Conservation (phyloP, 35 echinoderm and acorn worm genomes). For the Anneissia japonica region DNA sequence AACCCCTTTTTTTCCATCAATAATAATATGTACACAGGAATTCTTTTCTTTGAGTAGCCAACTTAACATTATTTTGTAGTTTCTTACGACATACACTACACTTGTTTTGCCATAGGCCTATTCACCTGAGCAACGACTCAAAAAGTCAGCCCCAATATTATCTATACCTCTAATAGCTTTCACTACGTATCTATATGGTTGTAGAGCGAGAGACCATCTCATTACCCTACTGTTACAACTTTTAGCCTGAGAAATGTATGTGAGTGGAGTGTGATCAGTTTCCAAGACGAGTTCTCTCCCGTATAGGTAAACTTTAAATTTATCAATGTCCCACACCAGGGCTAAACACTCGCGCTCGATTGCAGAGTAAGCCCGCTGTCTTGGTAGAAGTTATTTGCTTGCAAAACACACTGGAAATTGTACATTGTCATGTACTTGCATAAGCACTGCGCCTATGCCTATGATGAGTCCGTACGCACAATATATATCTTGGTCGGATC, state of each 20-base stretch:
- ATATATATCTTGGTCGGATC: neutral
- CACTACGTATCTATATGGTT: neutral
- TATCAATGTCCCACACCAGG: neutral
- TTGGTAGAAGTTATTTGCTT: conserved; percentile 4
- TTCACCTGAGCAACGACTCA: too few species aligned
- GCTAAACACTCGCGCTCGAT: neutral
- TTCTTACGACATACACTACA: too few species aligned
- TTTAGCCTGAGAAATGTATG: neutral
- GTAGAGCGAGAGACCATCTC: neutral
- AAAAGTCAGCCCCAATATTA: conserved; percentile 2
- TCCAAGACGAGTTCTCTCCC: conserved; percentile 3
- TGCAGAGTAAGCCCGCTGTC: neutral
- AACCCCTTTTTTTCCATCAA: too few species aligned
- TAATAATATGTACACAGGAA: too few species aligned
- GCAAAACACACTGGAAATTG: conserved; percentile 16
- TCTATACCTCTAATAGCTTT: neutral
- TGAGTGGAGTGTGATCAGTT: conserved; percentile 6
- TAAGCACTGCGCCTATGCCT: conserved; percentile 19
- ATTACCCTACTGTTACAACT: conserved; percentile 4
- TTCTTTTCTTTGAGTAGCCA: too few species aligned
- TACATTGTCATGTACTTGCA: conserved; percentile 14
- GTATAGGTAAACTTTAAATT: conserved; percentile 8
- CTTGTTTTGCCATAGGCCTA: too few species aligned
- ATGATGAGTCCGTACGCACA: neutral
- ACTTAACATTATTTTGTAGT: too few species aligned